Conservation (phyloP, 2,113 vertebrate genomes). For the Pristiophorus japonicus region DNA sequence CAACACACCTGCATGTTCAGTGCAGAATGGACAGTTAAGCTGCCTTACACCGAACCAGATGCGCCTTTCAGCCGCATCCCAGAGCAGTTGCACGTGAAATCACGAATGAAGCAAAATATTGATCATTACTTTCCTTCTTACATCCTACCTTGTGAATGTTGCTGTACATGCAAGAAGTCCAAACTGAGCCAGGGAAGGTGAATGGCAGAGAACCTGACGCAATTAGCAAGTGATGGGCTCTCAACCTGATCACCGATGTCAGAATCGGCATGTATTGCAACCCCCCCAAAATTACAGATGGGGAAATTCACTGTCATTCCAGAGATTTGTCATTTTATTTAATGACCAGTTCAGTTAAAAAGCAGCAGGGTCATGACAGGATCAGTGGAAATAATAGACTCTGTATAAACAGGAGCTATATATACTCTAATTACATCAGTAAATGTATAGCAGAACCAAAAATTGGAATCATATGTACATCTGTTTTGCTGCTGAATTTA, state of each 20-base stretch:
- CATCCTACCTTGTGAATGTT: neutral
- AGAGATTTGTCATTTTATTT: neutral
- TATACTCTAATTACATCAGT: no score
- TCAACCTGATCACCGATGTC: neutral
- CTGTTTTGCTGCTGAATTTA: neutral
- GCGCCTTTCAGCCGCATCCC: neutral
- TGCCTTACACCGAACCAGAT: neutral
- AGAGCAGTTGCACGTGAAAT: neutral
- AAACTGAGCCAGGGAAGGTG: neutral
- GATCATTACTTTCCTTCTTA: neutral
- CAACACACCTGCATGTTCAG: neutral
- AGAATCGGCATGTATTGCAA: neutral
- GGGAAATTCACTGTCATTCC: neutral
- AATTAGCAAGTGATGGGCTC: neutral
- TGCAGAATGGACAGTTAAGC: neutral
- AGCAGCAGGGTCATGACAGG: neutral
- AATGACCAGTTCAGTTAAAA: neutral
- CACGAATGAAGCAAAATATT: neutral
- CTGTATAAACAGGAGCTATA: neutral
- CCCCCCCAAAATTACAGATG: neutral
- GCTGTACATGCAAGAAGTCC: neutral
- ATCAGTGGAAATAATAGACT: neutral
- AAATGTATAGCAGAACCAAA: neutral
- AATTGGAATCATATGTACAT: neutral
- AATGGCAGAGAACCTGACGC: neutral